phyloP scores from a whole-genome alignment of 2,797 vertebrate species.

The Aldrovandia affinis region DNA sequence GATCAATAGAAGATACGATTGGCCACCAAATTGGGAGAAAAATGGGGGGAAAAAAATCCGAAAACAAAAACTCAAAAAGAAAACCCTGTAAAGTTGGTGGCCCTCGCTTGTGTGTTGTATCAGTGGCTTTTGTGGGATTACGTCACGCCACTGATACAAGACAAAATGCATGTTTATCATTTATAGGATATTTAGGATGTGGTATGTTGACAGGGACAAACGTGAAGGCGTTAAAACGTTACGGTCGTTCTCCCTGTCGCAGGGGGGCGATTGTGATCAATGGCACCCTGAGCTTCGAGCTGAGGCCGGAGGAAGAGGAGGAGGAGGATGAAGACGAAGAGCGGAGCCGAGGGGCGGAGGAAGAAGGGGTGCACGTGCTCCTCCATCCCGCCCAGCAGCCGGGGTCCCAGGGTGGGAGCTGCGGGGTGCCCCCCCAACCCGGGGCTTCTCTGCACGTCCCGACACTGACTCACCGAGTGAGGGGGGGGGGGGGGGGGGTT shows the following conservation, averaged over 20 bases:
- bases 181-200: no score
- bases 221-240: no score
- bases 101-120: background rate
- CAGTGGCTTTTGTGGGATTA: no score
- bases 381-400: background rate
- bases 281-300: slow-evolving; percentile 1
- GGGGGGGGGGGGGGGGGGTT: background rate
- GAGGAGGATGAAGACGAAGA: background rate
- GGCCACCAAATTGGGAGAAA: no score
- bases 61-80: no score
- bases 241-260: background rate
- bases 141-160: no score
- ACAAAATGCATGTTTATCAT: no score
- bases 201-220: no score
- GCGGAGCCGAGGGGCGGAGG: background rate
- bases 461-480: background rate
- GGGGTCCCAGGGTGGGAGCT: background rate
- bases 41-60: no score
- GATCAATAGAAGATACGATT: no score
- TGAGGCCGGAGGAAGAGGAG: slow-evolving; percentile 10
- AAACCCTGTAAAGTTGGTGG: no score
- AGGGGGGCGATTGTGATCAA: slow-evolving; percentile 16
- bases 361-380: slow-evolving; percentile 8
- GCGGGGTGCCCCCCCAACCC: background rate
- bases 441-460: background rate